phyloP scores from a whole-genome alignment of 2,113 vertebrate species.

The Rostratula benghalensis region DNA sequence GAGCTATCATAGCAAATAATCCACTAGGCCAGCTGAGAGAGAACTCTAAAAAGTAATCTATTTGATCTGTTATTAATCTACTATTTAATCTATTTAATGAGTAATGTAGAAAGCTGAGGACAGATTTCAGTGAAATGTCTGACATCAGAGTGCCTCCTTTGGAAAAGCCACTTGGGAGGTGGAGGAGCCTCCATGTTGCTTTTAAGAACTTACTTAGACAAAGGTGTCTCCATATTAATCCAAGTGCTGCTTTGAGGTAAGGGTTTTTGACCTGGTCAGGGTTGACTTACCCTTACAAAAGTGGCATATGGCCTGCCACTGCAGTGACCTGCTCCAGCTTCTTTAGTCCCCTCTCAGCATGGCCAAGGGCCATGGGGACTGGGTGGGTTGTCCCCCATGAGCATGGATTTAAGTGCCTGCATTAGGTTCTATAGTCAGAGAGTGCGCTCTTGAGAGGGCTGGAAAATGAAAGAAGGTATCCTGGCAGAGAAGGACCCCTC shows the following conservation, averaged over 20 bases:
- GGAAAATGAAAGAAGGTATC: neutral
- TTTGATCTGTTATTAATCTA: too few species aligned
- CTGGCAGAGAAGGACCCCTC: neutral
- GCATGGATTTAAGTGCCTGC: neutral
- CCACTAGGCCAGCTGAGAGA: neutral
- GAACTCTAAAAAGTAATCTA: neutral
- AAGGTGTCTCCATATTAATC: neutral
- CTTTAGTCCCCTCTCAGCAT: neutral
- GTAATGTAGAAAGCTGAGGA: neutral
- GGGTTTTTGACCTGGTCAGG: neutral
- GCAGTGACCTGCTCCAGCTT: neutral
- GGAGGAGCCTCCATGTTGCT: neutral
- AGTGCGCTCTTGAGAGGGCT: neutral
- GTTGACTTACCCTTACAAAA: neutral
- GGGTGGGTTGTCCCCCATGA: neutral
- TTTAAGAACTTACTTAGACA: neutral
- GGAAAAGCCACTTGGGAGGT: neutral
- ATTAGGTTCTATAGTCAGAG: neutral
- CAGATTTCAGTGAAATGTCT: neutral
- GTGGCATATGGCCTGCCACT: neutral
- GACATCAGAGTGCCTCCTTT: neutral
- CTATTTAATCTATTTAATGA: neutral
- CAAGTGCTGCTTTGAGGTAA: neutral
- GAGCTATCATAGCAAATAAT: neutral
- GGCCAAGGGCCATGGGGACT: neutral